Conservation (phyloP, 2,888 invertebrate genomes). For the Antheraea yamamai region DNA sequence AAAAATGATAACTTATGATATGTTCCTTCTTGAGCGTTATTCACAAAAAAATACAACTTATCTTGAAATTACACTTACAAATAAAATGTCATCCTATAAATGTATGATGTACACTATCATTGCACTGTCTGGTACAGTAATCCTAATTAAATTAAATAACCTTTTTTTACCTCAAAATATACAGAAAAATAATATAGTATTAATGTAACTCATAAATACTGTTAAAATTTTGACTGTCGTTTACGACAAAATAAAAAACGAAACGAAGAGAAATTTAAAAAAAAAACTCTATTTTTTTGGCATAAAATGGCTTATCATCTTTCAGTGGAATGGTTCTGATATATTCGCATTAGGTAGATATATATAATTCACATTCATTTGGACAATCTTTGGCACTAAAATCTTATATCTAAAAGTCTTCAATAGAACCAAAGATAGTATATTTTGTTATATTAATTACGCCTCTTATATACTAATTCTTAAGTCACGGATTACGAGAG, state of each 20-base stretch:
- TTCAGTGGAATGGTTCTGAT: conserved; percentile 68
- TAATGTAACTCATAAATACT: conserved; percentile 50
- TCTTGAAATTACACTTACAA: conserved; percentile 44
- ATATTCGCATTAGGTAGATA: conserved; percentile 53
- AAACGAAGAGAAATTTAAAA: conserved; percentile 33
- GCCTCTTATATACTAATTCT: conserved; percentile 35
- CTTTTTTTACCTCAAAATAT: conserved; percentile 47
- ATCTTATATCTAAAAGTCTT: conserved; percentile 69
- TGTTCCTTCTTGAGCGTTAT: conserved; percentile 74
- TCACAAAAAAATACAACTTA: conserved; percentile 37
- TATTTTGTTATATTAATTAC: conserved; percentile 51
- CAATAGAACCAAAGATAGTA: conserved; percentile 63
- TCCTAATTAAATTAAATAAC: conserved; percentile 41
- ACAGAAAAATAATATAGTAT: conserved; percentile 37
- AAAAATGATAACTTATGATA: conserved; percentile 57
- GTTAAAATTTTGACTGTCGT: conserved; percentile 26
- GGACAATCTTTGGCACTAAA: conserved; percentile 81
- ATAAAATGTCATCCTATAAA: conserved; percentile 60
- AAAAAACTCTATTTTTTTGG: conserved; percentile 63
- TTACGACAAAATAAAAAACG: conserved; percentile 25
- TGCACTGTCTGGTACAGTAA: conserved; percentile 53
- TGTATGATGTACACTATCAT: conserved; percentile 63
- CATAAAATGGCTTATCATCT: conserved; percentile 68
- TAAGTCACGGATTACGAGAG: conserved; percentile 57
- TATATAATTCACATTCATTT: conserved; percentile 64